Base-by-base conservation (phyloP, 2,888 invertebrate species). In the Tridacna gigas region DNA sequence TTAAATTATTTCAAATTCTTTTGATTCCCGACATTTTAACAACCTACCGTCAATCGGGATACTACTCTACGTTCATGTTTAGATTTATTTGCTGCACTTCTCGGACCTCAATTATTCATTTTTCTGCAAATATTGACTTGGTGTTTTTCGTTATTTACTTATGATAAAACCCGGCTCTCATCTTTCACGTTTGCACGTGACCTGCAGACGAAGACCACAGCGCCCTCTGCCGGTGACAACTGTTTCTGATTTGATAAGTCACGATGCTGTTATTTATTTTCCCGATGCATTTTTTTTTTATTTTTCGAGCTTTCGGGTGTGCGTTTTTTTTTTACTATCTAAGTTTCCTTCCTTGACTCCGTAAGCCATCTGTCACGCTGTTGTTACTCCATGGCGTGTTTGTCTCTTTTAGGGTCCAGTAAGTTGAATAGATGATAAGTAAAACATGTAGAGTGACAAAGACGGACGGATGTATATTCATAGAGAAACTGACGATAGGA, bases 111-210 rank as follows among this genome's bases (percentile, higher is more conserved):
- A 82, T 77, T 79, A 76, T 77, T 84, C 80, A 84, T 84, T 82
- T 82, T 85, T 77, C 77, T 45, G 85, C 82, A 79, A 85, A 85
- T 85, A 85, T 85, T 85, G 77, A 69, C 77, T 66, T 65, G 63
- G 74, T 80, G 85, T 85, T 85, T 71, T 85, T 80, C 79, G 47
- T 25, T 85, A 82, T 85, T 85, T 85, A 80, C 82, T 66, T 77
- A 69, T 67, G 85, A 85, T 85, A 85, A 85, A 82, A 60, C 77
- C 75, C 45, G 73, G 80, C 51, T 82, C 79, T 85, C 85, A 82
- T 85, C 85, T 80, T 82, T 71, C 75, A 51, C 56, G 67, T 28
- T 51, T 66, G 71, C 71, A 73, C 74, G 78, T 78, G 74, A 82
- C 82, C 82, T 60, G 13, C 67, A 67, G 61, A 22, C 22, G 25